A percentile compares a stretch with the other conserved stretches of the same genome.
Evolutionary conservation across 2,797 vertebrate species (phyloP).

Genomic region (Orestias chungarensis): DNA sequence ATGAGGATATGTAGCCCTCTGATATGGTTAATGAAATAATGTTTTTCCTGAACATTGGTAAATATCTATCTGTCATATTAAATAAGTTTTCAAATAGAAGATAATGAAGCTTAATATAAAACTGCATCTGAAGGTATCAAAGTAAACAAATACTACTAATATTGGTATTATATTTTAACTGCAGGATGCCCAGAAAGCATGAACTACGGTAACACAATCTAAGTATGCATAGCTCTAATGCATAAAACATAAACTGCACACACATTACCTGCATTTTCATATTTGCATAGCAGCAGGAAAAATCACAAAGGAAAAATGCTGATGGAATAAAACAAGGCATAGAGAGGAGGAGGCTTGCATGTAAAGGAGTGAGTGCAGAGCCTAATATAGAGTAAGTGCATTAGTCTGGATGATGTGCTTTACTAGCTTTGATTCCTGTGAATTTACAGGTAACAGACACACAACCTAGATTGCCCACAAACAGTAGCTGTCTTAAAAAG

Average conservation of each 20-base stretch:
- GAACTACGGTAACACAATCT: slow-evolving; percentile 10
- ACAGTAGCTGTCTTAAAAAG: slow-evolving; percentile 22
- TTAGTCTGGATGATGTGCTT: slow-evolving; percentile 20
- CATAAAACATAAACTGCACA: slow-evolving; percentile 32
- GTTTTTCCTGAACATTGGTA: background rate
- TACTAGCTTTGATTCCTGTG: slow-evolving; percentile 1
- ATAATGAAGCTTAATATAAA: background rate
- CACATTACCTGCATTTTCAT: slow-evolving; percentile 25
- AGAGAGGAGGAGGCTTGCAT: slow-evolving; percentile 16
- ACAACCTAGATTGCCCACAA: slow-evolving; percentile 3
- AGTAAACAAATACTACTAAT: slow-evolving; percentile 7
- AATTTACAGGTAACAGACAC: slow-evolving; percentile 12
- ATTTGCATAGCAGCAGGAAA: slow-evolving; percentile 1
- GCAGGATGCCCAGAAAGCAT: slow-evolving; percentile 16
- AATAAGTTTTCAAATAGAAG: background rate
- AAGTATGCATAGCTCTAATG: slow-evolving; percentile 21
- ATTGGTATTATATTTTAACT: slow-evolving; percentile 30
- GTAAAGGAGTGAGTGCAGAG: background rate
- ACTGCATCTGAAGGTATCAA: background rate
- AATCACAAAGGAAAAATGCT: slow-evolving; percentile 10
- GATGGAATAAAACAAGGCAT: slow-evolving; percentile 23
- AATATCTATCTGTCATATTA: background rate
- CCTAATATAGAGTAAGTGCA: slow-evolving; percentile 20
- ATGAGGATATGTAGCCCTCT: no score
- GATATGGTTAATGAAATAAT: background rate